Evolutionary conservation across 2,797 vertebrate species (phyloP).

Genomic region (Propithecus perrieri): DNA sequence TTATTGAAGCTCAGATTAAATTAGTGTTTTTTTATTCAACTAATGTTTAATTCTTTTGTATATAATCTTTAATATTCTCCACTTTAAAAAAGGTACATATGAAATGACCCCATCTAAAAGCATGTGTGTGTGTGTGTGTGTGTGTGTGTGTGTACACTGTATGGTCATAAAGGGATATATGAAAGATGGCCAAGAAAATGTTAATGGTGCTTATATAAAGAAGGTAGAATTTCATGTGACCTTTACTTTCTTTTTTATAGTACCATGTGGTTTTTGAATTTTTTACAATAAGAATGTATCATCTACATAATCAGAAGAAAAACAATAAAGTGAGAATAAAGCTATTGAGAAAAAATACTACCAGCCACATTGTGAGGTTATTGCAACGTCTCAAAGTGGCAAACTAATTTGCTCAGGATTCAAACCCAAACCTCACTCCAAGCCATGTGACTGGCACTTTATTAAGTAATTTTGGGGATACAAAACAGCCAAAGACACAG

Average conservation of each 20-base stretch:
- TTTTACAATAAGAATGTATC: slow-evolving; percentile 11
- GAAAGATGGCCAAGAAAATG: slow-evolving; percentile 34
- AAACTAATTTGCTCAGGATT: slow-evolving; percentile 23
- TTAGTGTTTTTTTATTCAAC: neutral
- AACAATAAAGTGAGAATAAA: slow-evolving; percentile 38
- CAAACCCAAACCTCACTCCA: neutral
- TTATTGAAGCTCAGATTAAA: slow-evolving; percentile 2
- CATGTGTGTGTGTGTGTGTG: neutral
- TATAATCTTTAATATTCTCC: slow-evolving; percentile 6
- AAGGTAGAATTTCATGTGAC: slow-evolving; percentile 34
- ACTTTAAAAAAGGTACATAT: neutral
- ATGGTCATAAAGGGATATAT: neutral
- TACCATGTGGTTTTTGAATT: slow-evolving; percentile 12
- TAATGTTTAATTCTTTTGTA: neutral
- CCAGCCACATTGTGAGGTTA: neutral
- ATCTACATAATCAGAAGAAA: slow-evolving; percentile 4
- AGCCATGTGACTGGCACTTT: neutral
- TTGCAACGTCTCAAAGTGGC: neutral
- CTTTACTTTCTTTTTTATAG: slow-evolving; percentile 28
- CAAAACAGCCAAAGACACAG: neutral
- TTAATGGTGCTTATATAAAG: slow-evolving; percentile 10
- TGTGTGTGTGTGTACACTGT: neutral
- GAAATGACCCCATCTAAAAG: neutral
- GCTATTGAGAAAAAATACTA: slow-evolving; percentile 11
- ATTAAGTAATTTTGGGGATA: neutral